These are phyloP conservation scores for Podocnemis expansa DNA, from an alignment of 2,113 vertebrate genomes.

Conservation along the genomic window DNA sequence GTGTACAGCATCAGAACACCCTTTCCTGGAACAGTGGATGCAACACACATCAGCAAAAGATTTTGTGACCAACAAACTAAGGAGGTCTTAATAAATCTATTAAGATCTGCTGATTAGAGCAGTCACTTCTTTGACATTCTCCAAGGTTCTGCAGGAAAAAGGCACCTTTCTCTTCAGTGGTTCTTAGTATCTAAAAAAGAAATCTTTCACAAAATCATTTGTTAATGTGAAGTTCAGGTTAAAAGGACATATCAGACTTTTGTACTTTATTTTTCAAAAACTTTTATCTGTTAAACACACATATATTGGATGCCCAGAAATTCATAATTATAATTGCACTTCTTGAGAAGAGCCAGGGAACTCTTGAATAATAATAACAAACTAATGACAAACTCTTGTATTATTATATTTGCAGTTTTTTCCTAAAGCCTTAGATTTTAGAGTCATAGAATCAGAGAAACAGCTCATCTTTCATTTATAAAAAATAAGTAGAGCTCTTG, in stretches of 20 bases:
- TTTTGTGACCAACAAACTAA: background rate
- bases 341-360: background rate
- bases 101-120: background rate
- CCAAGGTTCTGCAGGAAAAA: background rate
- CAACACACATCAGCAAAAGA: background rate
- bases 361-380: background rate
- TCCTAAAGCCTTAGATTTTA: background rate
- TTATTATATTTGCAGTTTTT: background rate
- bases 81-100: background rate
- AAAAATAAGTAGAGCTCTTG: fast-evolving
- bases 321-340: background rate
- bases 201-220: background rate
- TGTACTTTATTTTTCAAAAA: background rate
- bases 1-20: background rate
- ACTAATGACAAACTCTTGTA: background rate
- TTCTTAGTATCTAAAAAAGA: background rate
- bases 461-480: background rate
- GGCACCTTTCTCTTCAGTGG: too few species aligned
- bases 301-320: background rate
- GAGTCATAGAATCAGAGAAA: background rate
- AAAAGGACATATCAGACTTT: background rate
- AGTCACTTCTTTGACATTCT: background rate
- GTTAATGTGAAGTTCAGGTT: background rate
- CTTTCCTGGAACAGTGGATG: background rate
- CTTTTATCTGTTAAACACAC: background rate